Base-by-base conservation (phyloP, 2,888 invertebrate species). In the Xanthorhoe spadicearia region DNA sequence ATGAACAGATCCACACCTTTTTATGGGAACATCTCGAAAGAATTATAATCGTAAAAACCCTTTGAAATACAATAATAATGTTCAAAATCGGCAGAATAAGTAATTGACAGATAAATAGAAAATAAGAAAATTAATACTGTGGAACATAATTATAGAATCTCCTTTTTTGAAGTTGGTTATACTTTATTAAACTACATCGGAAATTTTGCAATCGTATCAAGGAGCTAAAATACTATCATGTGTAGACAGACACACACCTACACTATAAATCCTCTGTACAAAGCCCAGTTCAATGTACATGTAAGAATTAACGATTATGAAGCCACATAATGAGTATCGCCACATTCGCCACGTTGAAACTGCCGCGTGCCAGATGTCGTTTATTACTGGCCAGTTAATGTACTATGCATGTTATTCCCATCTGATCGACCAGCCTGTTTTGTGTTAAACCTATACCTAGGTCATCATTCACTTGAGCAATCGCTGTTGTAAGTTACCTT, bases 321-420 rank as follows among this genome's bases (percentile, higher is more conserved):
- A 46, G 38, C 61, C 52, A 54, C 51, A 54, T 48, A 57, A 67
- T 64, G 46, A 59, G 51, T 54, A 55, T 63, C n/a, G n/a, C n/a
- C n/a, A n/a, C n/a, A n/a, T n/a, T n/a, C 18, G 58, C 17, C 50
- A 61, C 60, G 64, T 64, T 59, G 49, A 49, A 51, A 66, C 55
- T 54, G 38, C 54, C 28, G 61, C 49, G 23, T 19, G 50, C 55
- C 66, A 70, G 66, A 70, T 68, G 68, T 64, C 51, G 57, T 52
- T 66, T 60, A 65, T 56, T 51, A 28, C 52, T 53, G 43, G 49
- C 49, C 13, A 28, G 43, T 43, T 56, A 52, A 35, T 56, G 38
- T 50, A 32, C 32, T 54, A 15, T 43, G 61, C 49, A 35, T 50
- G 61, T 55, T 61, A 38, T 55, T 50, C 55, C 13, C 61, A 61